These are phyloP conservation scores for Xiphophorus maculatus DNA, from an alignment of 2,113 vertebrate genomes.

Conservation along the genomic window DNA sequence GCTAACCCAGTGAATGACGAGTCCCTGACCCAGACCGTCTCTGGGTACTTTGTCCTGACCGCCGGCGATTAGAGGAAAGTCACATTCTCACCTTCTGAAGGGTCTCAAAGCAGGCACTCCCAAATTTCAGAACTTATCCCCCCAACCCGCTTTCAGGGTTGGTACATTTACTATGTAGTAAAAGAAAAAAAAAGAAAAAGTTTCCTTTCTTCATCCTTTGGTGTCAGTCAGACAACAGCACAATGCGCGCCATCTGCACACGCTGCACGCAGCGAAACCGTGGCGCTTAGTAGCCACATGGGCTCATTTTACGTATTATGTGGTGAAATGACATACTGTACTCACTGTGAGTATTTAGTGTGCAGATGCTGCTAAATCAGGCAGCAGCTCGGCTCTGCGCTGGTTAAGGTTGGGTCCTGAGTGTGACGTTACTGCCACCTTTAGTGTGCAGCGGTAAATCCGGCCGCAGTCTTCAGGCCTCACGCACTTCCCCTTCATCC, in stretches of 20 bases:
- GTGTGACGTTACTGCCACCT: constrained; percentile 64
- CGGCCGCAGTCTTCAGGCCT: neutral
- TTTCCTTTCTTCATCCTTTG: neutral
- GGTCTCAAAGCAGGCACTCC: neutral
- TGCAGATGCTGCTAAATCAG: constrained; percentile 18
- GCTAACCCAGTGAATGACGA: neutral
- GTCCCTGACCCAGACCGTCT: neutral
- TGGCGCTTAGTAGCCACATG: neutral
- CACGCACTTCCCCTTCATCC: constrained; percentile 36
- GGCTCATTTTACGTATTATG: constrained; percentile 1
- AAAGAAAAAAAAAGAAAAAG: neutral
- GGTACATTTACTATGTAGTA: neutral
- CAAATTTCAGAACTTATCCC: neutral
- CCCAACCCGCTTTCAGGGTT: neutral
- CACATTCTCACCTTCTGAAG: neutral
- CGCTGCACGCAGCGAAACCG: neutral
- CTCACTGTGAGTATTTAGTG: constrained; percentile 22
- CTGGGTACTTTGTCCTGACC: neutral
- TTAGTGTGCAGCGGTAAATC: constrained; percentile 44
- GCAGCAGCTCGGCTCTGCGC: neutral
- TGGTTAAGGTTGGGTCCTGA: neutral
- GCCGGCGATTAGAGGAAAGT: neutral
- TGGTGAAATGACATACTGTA: constrained; percentile 21
- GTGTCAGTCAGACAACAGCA: neutral
- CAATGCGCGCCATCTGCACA: neutral